Percentiles rank a stretch among this genome's conserved stretches.
phyloP scores from a whole-genome alignment of 2,888 invertebrate species.

The Buathra laborator region DNA sequence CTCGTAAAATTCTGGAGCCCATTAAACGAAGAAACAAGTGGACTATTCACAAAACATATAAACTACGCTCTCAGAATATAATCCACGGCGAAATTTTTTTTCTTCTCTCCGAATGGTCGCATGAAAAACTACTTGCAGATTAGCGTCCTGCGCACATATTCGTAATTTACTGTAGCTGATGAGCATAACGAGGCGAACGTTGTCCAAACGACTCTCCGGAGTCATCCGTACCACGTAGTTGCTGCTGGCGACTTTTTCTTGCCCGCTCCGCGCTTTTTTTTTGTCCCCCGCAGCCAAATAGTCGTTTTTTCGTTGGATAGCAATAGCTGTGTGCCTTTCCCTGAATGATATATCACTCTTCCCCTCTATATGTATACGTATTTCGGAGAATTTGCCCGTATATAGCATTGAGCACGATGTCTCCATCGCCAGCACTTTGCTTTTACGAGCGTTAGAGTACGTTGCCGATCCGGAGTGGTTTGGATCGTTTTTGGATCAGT shows the following conservation, averaged over 20 bases:
- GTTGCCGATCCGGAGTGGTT: constrained; percentile 17
- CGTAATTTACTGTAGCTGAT: constrained; percentile 26
- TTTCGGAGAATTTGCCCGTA: neutral
- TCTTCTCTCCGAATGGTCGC: neutral
- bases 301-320: neutral
- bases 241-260: neutral
- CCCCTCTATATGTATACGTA: neutral
- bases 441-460: constrained; percentile 30
- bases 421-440: constrained; percentile 35
- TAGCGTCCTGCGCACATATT: neutral
- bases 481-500: constrained; percentile 38
- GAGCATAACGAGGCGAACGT: constrained; percentile 34
- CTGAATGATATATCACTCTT: neutral
- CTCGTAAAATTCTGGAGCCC: neutral
- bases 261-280: neutral
- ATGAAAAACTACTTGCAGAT: neutral
- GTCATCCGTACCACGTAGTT: neutral
- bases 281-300: neutral
- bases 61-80: neutral
- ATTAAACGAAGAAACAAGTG: neutral
- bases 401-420: constrained; percentile 5
- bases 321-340: neutral
- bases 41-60: neutral
- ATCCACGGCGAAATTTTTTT: no score
- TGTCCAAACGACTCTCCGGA: constrained; percentile 38